A percentile compares a stretch with the other conserved stretches of the same genome.
phyloP scores from a whole-genome alignment of 2,113 vertebrate species.

The Gallinago undulata region DNA sequence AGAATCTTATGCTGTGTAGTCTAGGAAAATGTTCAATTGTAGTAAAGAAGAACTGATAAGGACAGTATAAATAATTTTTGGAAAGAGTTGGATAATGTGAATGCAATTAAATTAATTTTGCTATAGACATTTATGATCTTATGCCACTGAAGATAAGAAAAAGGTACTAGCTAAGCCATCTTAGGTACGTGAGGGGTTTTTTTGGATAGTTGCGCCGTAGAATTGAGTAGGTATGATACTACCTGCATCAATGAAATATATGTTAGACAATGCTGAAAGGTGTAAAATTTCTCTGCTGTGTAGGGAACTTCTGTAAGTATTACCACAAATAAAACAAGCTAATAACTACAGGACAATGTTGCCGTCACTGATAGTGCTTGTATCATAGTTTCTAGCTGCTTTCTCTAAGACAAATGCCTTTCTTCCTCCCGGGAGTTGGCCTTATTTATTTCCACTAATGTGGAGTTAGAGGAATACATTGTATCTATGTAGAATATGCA shows the following conservation, averaged over 20 bases:
- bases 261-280: background rate
- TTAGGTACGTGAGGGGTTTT: background rate
- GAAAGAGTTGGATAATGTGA: background rate
- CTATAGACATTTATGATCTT: background rate
- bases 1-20: background rate
- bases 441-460: background rate
- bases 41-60: slow-evolving; percentile 27
- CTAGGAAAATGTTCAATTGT: background rate
- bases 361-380: background rate
- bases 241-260: background rate
- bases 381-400: background rate
- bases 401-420: background rate
- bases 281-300: background rate
- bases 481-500: background rate
- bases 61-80: slow-evolving; percentile 6
- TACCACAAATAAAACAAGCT: background rate
- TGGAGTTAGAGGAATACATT: background rate
- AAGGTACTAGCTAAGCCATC: background rate
- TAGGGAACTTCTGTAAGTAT: background rate
- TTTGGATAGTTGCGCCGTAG: background rate
- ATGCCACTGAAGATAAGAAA: slow-evolving; percentile 6
- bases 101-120: slow-evolving; percentile 48
- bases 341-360: background rate
- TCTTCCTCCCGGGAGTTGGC: background rate
- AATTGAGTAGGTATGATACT: background rate